Base-by-base conservation (phyloP, 2,797 vertebrate species). In the Fistularia tabacaria region DNA sequence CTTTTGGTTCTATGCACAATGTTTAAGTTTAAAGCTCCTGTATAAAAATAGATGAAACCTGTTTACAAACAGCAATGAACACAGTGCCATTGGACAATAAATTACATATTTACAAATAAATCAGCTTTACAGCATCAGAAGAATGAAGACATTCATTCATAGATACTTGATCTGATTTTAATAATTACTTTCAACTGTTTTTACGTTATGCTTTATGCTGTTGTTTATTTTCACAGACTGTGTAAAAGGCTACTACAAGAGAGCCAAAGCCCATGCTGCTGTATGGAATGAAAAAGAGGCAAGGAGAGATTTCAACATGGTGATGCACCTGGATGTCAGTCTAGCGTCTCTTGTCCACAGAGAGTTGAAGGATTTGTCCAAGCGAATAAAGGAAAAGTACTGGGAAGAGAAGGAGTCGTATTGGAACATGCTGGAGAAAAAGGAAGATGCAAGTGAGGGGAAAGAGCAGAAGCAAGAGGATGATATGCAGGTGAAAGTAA, bases 211-310 rank as follows among this genome's bases (percentile, higher is more conserved):
- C 8, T 59, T 37, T 1, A 14, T 36, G n/a, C 36, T 9, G 12
- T 8, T 4, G 36, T n/a, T 38, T 6, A 64, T 11, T 50, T 40
- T 57, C 13, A 0, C 84, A 99, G 97, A 97, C 86, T 98, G 97
- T 0, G 88, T 98, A 77, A 98, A 98, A 73, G 95, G 93, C 8
- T 95, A 94, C 73, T 98, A 97, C 84, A 99, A 98, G 88, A 87
- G 96, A 38, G 97, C 93, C 46, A 97, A 98, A 75, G 96, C 97
- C 1, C 94, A 98, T 0, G 91, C 94, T 0, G 95, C 95, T 0
- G 96, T 98, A 63, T 98, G 96, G 96, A 95, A 98, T 0, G 89
- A 94, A 57, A 81, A 77, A 0, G 93, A 98, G 75, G 96, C 96
- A 0, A 90, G 92, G 45, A 90, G 91, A 6, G 96, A 99, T 83